Evolutionary conservation across 1,140 invertebrate genomes (phyloP).

Genomic region (Drosophila serrata): DNA sequence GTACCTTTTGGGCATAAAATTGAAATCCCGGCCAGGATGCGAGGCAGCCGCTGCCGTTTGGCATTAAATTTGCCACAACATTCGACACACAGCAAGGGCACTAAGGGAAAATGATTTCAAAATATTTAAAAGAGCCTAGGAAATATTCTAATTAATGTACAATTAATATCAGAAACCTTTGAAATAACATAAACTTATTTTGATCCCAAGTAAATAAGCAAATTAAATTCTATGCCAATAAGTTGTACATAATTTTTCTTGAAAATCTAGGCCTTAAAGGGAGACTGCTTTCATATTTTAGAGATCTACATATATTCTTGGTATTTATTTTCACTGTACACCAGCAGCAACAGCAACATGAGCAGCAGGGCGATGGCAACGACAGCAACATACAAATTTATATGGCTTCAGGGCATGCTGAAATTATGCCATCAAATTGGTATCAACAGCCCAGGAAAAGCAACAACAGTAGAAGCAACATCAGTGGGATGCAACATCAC

Average conservation of each 20-base stretch:
- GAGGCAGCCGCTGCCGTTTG: constrained; percentile 62
- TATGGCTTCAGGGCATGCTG: constrained; percentile 79
- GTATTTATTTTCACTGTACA: constrained; percentile 2
- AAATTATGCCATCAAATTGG: constrained; percentile 85
- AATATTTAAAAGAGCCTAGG: not conserved
- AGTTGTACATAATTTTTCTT: not conserved
- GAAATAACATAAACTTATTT: not conserved
- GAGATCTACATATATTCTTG: not conserved
- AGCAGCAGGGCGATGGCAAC: constrained; percentile 62
- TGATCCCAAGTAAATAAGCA: not conserved
- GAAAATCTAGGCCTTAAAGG: too few species aligned
- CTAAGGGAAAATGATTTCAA: not conserved
- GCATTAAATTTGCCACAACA: constrained; percentile 81
- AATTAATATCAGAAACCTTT: not conserved
- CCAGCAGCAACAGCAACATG: constrained; percentile 37
- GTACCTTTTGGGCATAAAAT: constrained; percentile 84
- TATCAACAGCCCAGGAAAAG: constrained; percentile 67
- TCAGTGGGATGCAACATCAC: not conserved
- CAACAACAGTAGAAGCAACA: constrained; percentile 9
- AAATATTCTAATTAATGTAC: not conserved
- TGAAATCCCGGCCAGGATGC: constrained; percentile 79
- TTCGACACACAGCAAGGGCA: constrained; percentile 51
- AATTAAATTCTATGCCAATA: not conserved
- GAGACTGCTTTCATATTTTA: not conserved
- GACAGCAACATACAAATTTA: constrained; percentile 84